Conservation (phyloP, 2,888 invertebrate species). For the Dolomedes plantarius region DNA sequence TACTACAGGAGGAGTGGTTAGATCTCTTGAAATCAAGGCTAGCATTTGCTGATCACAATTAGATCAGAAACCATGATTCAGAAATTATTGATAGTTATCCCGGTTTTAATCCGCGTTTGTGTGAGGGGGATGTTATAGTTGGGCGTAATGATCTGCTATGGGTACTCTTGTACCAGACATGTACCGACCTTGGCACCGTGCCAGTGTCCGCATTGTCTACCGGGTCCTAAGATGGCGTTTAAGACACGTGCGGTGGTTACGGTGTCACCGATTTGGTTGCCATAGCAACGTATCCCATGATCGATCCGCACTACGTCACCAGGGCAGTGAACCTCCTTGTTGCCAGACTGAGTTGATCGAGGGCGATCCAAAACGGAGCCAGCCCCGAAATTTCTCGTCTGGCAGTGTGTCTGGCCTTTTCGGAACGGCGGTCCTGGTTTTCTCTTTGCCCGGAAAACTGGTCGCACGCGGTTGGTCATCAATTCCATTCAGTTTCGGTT, state of each 20-base stretch:
- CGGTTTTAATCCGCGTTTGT: no score
- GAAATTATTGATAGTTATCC: no score
- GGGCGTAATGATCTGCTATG: no score
- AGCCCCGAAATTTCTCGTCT: conserved; percentile 10
- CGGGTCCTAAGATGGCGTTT: conserved; percentile 10
- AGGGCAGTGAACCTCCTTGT: conserved; percentile 32
- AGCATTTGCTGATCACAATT: no score
- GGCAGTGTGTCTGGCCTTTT: background rate
- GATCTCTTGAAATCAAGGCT: no score
- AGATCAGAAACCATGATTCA: no score
- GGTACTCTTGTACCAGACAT: background rate
- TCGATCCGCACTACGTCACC: conserved; percentile 40
- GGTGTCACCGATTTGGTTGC: conserved; percentile 39
- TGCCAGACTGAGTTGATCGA: background rate
- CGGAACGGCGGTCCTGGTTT: no score
- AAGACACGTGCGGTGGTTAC: conserved; percentile 16
- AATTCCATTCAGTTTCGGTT: background rate
- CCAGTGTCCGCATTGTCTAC: conserved; percentile 13
- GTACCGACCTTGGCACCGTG: conserved; percentile 15
- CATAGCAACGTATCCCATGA: conserved; percentile 25
- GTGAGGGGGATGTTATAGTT: no score
- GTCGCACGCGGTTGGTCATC: background rate
- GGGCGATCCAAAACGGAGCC: background rate
- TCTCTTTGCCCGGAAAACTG: no score
- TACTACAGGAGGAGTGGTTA: no score